Evolutionary conservation across 2,888 invertebrate genomes (phyloP), one percentile per base, ranked within the genome.

Genomic region (Coelinius sp.): DNA sequence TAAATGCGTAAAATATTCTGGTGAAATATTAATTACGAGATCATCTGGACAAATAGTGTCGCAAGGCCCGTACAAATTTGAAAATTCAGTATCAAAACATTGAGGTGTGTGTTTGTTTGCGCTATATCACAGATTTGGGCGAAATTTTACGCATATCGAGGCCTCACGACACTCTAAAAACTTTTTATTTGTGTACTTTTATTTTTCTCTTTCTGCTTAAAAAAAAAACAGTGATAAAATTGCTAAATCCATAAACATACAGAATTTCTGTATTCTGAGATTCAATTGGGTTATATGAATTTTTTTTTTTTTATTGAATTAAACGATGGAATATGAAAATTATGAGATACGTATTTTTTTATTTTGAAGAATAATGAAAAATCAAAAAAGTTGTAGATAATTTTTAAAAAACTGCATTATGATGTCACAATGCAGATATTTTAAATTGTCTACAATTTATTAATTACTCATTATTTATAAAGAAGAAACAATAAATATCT

Each of bases 41-140:
- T 35, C 53, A 53, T 22, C 14, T 67, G 53, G 56, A 38, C 38
- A 22, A n/a, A 56, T 35, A 49, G 31, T 31, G 44, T 73, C 66
- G 64, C 75, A 68, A 73, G 71, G 68, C 69, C 76, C 69, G 71
- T 73, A 73, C 74, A 74, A n/a, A 65, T 66, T 68, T 63, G 69
- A 73, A 70, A 78, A 78, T 75, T 81, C 78, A 77, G 77, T 81
- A 80, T 78, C 76, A 79, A 80, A 81, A 44, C 75, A 74, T 76
- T 82, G 83, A 84, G 82, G 82, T 85, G 79, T 80, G 83, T 81
- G 78, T 76, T 72, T n/a, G 73, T 75, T 76, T 73, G 73, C 75
- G 76, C 81, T 83, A 83, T 86, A 86, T 86, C 86, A 86, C 86
- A 86, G 85, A 84, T 85, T 85, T 82, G 78, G n/a, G 82, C 79